A percentile compares a stretch with the other conserved stretches of the same genome.
Conservation (phyloP, 2,888 invertebrate genomes). For the Helicoverpa assulta region DNA sequence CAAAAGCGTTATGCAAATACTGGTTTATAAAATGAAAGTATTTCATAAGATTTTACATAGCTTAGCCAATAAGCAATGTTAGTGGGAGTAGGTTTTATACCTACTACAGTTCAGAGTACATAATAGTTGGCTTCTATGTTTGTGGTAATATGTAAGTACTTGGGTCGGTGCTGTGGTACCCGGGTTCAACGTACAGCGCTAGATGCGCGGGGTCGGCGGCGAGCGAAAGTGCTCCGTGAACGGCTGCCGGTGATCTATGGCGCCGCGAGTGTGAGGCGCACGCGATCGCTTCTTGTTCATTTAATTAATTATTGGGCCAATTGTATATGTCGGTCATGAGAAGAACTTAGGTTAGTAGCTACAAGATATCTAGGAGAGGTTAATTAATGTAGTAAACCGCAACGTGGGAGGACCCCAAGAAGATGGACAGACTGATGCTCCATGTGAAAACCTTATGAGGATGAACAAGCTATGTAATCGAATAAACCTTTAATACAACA, state of each 20-base stretch:
- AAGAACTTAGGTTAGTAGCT: neutral
- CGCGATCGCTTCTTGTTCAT: neutral
- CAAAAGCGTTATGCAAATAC: neutral
- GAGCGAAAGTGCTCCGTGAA: conserved; percentile 22
- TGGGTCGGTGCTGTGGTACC: neutral
- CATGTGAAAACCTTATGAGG: neutral
- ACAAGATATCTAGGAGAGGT: too few relatives aligned
- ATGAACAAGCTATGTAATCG: neutral
- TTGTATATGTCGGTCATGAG: neutral
- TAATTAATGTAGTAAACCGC: too few relatives aligned
- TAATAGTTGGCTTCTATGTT: neutral
- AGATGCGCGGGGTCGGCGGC: conserved; percentile 29
- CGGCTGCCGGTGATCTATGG: conserved; percentile 20
- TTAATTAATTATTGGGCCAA: conserved; percentile 1
- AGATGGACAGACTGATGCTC: too few relatives aligned
- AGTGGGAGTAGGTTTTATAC: neutral
- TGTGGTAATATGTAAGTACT: neutral
- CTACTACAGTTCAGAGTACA: too few relatives aligned
- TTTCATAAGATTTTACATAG: neutral
- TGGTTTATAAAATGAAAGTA: neutral
- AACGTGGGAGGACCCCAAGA: too few relatives aligned
- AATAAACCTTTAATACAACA: neutral
- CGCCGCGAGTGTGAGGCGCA: neutral
- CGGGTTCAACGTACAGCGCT: conserved; percentile 8
- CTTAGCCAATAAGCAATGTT: neutral